phyloP scores from a whole-genome alignment of 2,113 vertebrate species.

The Ameiurus melas region DNA sequence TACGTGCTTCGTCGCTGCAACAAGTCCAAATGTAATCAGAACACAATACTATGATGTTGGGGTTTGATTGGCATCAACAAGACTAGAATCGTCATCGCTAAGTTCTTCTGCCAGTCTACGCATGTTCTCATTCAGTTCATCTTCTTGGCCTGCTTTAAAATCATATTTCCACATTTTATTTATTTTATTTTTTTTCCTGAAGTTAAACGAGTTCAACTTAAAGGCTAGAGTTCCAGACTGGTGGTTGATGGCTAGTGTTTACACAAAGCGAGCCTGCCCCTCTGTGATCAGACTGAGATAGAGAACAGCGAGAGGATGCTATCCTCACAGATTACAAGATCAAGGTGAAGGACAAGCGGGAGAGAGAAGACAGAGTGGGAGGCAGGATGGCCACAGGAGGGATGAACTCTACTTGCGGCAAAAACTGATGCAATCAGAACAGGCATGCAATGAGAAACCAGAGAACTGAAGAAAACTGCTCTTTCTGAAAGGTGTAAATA shows the following conservation, averaged over 20 bases:
- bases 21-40: not conserved
- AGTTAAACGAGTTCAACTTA: too few relatives aligned
- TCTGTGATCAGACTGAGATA: conserved; percentile 6
- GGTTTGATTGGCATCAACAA: not conserved
- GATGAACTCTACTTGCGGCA: not conserved
- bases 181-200: too few relatives aligned
- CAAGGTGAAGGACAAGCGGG: conserved; percentile 33
- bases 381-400: conserved; percentile 5
- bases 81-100: not conserved
- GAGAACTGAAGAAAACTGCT: not conserved
- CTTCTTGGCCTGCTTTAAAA: not conserved
- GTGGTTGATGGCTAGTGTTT: conserved; percentile 38
- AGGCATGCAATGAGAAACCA: not conserved
- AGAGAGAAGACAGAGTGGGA: conserved; percentile 24
- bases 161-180: not conserved
- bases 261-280: conserved; percentile 34
- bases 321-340: conserved; percentile 24
- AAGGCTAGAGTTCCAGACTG: not conserved
- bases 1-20: not conserved
- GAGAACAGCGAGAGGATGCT: not conserved
- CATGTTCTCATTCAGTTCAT: not conserved
- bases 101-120: not conserved
- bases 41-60: not conserved
- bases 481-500: not conserved
- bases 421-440: conserved; percentile 3